These are phyloP conservation scores for Bembecia ichneumoniformis DNA, from an alignment of 2,888 invertebrate species.

Conservation along the genomic window DNA sequence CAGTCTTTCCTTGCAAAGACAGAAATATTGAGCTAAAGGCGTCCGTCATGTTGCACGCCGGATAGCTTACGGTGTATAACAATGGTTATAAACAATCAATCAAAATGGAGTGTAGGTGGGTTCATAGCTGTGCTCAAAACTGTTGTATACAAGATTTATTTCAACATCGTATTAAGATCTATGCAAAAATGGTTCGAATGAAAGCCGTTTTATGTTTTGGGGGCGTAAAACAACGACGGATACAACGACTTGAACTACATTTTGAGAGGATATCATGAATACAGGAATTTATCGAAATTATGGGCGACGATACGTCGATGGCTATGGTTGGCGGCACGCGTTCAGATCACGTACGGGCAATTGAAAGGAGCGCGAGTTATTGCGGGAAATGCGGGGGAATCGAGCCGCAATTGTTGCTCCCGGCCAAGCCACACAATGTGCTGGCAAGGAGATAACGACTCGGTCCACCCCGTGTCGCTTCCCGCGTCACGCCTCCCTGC, in stretches of 20 bases:
- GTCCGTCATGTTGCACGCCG: constrained; percentile 37
- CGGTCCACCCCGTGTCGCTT: constrained; percentile 28
- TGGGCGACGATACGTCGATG: constrained; percentile 38
- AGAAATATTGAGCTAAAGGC: constrained; percentile 42
- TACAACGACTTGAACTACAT: not conserved
- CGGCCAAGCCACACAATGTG: constrained; percentile 47
- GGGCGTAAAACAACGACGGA: not conserved
- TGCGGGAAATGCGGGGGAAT: constrained; percentile 52
- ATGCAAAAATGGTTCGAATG: not conserved
- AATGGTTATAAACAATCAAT: constrained; percentile 67
- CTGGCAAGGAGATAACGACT: constrained; percentile 29
- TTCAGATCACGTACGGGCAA: constrained; percentile 50
- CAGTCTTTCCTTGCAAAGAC: constrained; percentile 17
- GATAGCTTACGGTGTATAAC: constrained; percentile 51
- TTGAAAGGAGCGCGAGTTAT: constrained; percentile 63
- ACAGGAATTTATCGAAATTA: constrained; percentile 55
- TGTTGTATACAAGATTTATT: constrained; percentile 24
- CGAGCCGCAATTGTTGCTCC: constrained; percentile 52
- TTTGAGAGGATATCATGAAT: constrained; percentile 25
- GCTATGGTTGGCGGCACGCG: constrained; percentile 57
- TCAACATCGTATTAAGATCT: not conserved
- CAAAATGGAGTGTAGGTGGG: constrained; percentile 44
- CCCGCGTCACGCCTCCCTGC: constrained; percentile 32
- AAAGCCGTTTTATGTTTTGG: not conserved
- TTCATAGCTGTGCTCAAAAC: constrained; percentile 36